phyloP scores from a whole-genome alignment of 2,113 vertebrate genomes.

The Aplodontia rufa region DNA sequence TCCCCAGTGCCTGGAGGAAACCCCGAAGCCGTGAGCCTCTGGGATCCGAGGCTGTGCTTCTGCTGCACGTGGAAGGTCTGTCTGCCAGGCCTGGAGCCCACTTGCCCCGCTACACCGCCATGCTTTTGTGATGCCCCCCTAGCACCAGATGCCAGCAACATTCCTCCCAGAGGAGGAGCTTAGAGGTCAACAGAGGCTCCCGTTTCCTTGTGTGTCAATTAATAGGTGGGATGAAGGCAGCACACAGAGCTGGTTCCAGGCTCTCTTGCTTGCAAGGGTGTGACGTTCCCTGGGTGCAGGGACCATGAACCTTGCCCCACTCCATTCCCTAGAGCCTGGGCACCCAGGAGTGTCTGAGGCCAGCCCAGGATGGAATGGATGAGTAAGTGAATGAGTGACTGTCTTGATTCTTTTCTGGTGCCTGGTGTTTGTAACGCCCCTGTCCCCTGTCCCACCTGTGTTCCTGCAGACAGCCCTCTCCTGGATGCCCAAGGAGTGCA shows the following conservation, averaged over 20 bases:
- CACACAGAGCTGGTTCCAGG: not conserved
- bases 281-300: not conserved
- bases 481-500: too few species aligned
- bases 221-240: too few species aligned
- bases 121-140: not conserved
- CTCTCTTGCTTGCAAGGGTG: not conserved
- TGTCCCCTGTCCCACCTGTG: not conserved
- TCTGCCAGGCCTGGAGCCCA: not conserved
- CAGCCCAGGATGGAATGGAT: not conserved
- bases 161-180: not conserved
- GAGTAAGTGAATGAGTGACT: not conserved
- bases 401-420: not conserved
- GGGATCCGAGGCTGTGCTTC: too few species aligned
- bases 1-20: not conserved
- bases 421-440: not conserved
- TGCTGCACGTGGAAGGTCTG: too few species aligned
- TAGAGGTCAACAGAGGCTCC: not conserved
- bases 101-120: not conserved
- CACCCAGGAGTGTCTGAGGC: too few species aligned
- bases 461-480: not conserved
- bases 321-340: not conserved
- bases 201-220: not conserved
- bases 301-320: not conserved
- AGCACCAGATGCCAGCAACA: accelerated
- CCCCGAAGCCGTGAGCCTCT: not conserved